Evolutionary conservation across 2,888 invertebrate genomes (phyloP), one percentile per base, ranked within the genome.

Genomic region (Drosophila hamatofila): DNA sequence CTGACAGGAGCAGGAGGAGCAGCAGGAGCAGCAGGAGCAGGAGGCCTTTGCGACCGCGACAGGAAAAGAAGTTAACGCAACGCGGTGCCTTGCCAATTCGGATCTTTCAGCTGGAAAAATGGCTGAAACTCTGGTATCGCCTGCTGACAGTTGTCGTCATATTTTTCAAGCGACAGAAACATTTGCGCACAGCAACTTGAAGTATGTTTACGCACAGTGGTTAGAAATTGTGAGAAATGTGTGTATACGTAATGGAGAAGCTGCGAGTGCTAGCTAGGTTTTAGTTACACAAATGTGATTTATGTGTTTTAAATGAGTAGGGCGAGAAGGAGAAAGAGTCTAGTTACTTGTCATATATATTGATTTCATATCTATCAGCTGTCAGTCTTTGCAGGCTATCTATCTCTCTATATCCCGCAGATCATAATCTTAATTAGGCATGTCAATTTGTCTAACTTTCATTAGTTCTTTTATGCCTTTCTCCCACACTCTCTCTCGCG

Each of bases 101-200:
- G 64, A 72, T 77, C 77, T 70, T 73, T 80, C 59, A 75, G 69
- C 78, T 80, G 72, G 80, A 81, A 84, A 87, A 80, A 80, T 84
- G 72, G 60, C 74, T 78, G 74, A 59, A 14, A 54, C 61, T 67
- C 64, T 67, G 78, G 62, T 23, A 70, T 81, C 68, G 75, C 39
- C 78, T 72, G 75, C 62, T 73, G 78, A 78, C 75, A 81, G 77
- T 84, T 77, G 78, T 78, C 72, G 58, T 82, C 80, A 84, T 84
- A 82, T 76, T 75, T 82, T 75, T 75, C 56, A 27, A 30, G 58
- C 66, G 44, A 44, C 37, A 52, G 42, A 30, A 44, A 46, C 37
- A 37, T 60, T 49, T 39, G 56, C 54, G 21, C 46, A 39, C 25
- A 30, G 7, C 35, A 42, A 56, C 78, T 54, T 35, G 42, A 65